Percentiles rank a stretch among this genome's conserved stretches.
These are phyloP conservation scores for Sialia sialis DNA, from an alignment of 2,113 vertebrate species.

Conservation along the genomic window DNA sequence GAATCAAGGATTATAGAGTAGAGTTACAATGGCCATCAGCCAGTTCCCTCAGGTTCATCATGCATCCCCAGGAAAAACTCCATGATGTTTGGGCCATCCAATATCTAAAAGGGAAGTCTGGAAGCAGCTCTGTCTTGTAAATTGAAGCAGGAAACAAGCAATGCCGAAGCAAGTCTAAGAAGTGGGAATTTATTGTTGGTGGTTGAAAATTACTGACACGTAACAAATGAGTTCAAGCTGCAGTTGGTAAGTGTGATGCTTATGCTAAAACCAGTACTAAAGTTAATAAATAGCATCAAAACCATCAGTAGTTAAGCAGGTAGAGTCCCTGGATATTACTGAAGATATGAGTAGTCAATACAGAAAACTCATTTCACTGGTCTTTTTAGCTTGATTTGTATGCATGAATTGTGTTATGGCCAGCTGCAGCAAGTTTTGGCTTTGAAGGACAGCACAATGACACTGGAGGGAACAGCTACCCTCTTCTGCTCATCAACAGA, in stretches of 20 bases:
- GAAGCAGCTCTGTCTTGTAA: not conserved
- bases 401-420: not conserved
- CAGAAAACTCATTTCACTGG: not conserved
- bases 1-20: not conserved
- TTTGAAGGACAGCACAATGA: not conserved
- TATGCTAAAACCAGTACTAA: not conserved
- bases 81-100: not conserved
- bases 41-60: not conserved
- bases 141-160: not conserved
- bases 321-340: not conserved
- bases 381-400: not conserved
- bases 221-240: not conserved
- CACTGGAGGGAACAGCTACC: not conserved
- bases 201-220: not conserved
- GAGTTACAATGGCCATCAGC: not conserved
- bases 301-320: not conserved
- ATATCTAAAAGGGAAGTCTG: not conserved
- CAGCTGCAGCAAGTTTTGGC: not conserved
- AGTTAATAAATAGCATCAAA: not conserved
- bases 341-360: not conserved
- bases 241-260: not conserved
- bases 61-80: not conserved
- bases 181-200: not conserved
- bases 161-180: not conserved
- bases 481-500: not conserved